Conservation (phyloP, 2,888 invertebrate genomes). For the Latheticus oryzae region DNA sequence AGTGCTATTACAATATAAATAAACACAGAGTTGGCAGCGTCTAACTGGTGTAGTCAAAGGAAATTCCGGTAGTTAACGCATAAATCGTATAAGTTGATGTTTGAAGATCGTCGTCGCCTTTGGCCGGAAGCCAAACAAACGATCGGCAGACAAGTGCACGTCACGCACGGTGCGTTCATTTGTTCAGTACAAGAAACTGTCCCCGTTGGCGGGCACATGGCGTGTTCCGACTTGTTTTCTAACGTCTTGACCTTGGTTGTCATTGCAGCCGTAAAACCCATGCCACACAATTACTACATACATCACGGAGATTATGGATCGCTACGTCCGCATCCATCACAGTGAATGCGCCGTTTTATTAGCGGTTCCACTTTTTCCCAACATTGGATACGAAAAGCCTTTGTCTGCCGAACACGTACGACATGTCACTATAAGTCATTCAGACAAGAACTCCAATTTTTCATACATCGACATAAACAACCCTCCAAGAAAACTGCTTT, state of each 20-base stretch:
- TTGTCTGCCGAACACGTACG: slow-evolving; percentile 24
- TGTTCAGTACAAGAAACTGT: slow-evolving; percentile 21
- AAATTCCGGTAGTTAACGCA: slow-evolving; percentile 51
- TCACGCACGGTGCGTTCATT: slow-evolving; percentile 31
- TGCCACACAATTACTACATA: slow-evolving; percentile 33
- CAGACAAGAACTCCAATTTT: background rate
- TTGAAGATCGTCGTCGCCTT: slow-evolving; percentile 31
- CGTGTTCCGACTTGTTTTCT: slow-evolving; percentile 28
- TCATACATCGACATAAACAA: too few species aligned
- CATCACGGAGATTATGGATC: slow-evolving; percentile 32
- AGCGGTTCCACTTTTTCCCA: slow-evolving; percentile 20
- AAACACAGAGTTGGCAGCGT: slow-evolving; percentile 35
- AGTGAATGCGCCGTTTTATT: slow-evolving; percentile 34
- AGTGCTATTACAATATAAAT: slow-evolving; percentile 36
- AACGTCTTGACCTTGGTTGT: slow-evolving; percentile 42
- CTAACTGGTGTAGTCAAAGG: slow-evolving; percentile 44
- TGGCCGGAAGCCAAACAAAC: slow-evolving; percentile 42
- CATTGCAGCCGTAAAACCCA: slow-evolving; percentile 37
- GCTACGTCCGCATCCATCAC: slow-evolving; percentile 31
- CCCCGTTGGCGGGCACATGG: slow-evolving; percentile 35
- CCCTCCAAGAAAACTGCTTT: too few species aligned
- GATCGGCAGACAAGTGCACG: slow-evolving; percentile 43
- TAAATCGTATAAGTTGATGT: slow-evolving; percentile 39
- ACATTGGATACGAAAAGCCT: slow-evolving; percentile 11
- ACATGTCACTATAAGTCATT: slow-evolving; percentile 8